Percentiles rank a stretch among this genome's conserved stretches.
phyloP scores from a whole-genome alignment of 2,797 vertebrate species.

The Acipenser transmontanus region DNA sequence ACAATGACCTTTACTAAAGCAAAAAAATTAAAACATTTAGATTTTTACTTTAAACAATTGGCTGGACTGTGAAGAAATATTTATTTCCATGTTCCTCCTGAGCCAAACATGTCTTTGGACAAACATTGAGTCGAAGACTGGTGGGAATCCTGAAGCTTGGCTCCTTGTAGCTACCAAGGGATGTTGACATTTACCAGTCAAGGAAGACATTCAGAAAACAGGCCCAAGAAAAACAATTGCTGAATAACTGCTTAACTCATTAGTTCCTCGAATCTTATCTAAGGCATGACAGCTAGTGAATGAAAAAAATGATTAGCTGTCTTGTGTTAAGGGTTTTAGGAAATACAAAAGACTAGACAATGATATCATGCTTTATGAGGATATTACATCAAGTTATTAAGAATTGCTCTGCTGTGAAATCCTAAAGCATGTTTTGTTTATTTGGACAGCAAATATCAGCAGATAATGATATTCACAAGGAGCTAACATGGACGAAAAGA shows the following conservation, averaged over 20 bases:
- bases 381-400: too few species aligned
- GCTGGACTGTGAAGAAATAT: background rate
- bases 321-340: too few species aligned
- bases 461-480: too few species aligned
- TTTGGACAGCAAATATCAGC: too few species aligned
- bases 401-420: too few species aligned
- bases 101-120: conserved; percentile 33
- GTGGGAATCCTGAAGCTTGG: conserved; percentile 28
- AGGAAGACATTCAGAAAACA: conserved; percentile 37
- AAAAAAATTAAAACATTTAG: too few species aligned
- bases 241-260: conserved; percentile 40
- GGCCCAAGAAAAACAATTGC: conserved; percentile 38
- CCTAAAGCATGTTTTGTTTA: too few species aligned
- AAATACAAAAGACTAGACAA: too few species aligned
- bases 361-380: too few species aligned
- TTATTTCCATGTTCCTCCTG: background rate
- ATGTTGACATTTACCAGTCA: conserved; percentile 38
- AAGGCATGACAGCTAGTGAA: background rate
- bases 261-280: conserved; percentile 21
- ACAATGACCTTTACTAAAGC: too few species aligned
- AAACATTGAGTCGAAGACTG: conserved; percentile 33
- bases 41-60: too few species aligned
- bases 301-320: background rate
- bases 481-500: too few species aligned
- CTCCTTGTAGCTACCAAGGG: conserved; percentile 18